Conservation (phyloP, 2,888 invertebrate genomes). For the Willowsia nigromaculata region DNA sequence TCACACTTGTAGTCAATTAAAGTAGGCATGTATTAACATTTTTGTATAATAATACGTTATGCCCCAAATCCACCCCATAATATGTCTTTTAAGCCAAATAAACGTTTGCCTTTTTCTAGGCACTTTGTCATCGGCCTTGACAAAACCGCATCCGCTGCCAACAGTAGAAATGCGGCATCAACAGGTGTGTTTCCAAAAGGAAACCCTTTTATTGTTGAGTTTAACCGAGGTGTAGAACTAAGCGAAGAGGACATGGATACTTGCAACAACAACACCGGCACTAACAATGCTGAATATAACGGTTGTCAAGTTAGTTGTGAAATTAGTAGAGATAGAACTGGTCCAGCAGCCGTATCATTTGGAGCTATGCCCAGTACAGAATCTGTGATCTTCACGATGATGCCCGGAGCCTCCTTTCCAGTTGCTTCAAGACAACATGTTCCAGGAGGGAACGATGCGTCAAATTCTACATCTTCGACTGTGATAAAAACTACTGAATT, state of each 20-base stretch:
- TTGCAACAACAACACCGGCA: conserved; percentile 41
- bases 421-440: not conserved
- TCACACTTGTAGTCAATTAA: not conserved
- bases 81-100: not conserved
- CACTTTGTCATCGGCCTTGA: conserved; percentile 57
- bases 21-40: not conserved
- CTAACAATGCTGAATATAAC: not conserved
- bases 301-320: not conserved
- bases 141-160: conserved; percentile 17
- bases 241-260: conserved; percentile 26
- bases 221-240: not conserved
- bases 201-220: conserved; percentile 42
- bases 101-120: conserved; percentile 9
- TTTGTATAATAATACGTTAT: not conserved
- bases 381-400: not conserved
- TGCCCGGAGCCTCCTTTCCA: not conserved
- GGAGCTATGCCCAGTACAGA: not conserved
- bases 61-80: not conserved
- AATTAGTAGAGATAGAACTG: not conserved
- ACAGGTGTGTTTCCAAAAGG: conserved; percentile 18
- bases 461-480: not conserved
- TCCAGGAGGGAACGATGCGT: not conserved
- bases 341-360: not conserved
- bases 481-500: not conserved
- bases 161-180: not conserved